phyloP scores from a whole-genome alignment of 1,140 invertebrate species.

The Kradibia gibbosae region DNA sequence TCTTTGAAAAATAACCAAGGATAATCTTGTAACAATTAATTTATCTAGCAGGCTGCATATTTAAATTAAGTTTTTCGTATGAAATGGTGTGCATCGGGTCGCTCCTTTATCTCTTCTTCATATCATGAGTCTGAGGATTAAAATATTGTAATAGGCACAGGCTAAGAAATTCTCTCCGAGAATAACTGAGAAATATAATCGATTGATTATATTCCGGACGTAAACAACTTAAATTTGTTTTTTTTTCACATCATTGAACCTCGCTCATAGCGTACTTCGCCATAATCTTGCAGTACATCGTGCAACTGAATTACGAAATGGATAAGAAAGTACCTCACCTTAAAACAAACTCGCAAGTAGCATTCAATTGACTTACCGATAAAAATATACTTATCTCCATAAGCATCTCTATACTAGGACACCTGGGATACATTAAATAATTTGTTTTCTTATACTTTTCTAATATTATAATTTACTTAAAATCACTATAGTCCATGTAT shows the following conservation, averaged over 20 bases:
- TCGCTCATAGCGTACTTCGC: too few species aligned
- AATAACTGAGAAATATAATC: background rate
- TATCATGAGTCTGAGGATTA: background rate
- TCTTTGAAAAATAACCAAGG: too few species aligned
- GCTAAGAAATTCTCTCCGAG: background rate
- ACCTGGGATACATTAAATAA: too few species aligned
- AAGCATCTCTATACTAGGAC: background rate
- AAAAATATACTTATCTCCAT: background rate
- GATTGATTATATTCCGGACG: background rate
- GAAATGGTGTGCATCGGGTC: background rate
- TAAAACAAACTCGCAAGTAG: background rate
- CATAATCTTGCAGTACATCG: background rate
- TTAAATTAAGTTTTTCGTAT: background rate
- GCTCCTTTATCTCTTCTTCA: background rate
- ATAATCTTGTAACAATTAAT: background rate
- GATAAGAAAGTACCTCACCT: background rate
- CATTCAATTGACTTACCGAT: background rate
- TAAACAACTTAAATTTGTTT: background rate
- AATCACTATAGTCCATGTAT: too few species aligned
- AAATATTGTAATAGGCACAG: background rate
- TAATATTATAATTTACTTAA: too few species aligned
- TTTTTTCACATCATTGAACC: background rate
- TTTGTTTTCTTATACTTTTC: too few species aligned
- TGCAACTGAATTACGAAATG: background rate
- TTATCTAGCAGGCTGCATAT: background rate